Evolutionary conservation across 2,888 invertebrate species (phyloP), one percentile per base, ranked within the genome.

Genomic region (Dryomyza anilis): DNA sequence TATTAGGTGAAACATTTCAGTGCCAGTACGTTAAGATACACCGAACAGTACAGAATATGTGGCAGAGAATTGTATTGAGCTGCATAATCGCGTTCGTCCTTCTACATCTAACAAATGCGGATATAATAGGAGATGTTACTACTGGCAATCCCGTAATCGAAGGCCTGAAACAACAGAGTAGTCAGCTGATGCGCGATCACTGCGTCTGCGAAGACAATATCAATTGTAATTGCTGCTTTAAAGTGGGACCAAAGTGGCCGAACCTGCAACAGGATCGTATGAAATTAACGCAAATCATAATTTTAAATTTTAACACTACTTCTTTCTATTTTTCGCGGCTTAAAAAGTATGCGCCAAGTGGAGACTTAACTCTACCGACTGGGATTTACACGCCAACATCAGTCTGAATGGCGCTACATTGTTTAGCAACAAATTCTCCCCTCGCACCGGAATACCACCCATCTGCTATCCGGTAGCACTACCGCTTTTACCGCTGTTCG

Each of bases 261-360:
- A n/a, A n/a, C n/a, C n/a, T n/a, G n/a, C n/a, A n/a, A n/a, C n/a
- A n/a, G n/a, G n/a, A n/a, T n/a, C n/a, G n/a, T n/a, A n/a, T n/a
- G n/a, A n/a, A n/a, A n/a, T n/a, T n/a, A n/a, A n/a, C n/a, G n/a
- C 21, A 14, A 55, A 55, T 30, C 36, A 36, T 36, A 36, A 55
- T 55, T 14, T 33, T 19, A 33, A 55, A 5, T 55, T n/a, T n/a
- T n/a, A n/a, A n/a, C n/a, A n/a, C n/a, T n/a, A n/a, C n/a, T n/a
- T n/a, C n/a, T n/a, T n/a, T n/a, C n/a, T 23, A 3, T 23, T 14
- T 50, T 14, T 50, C 48, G n/a, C 14, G 7, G 10, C 43, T 16
- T n/a, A n/a, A n/a, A 5, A 27, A 70, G 70, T 70, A 19, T 70
- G 70, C 64, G 64, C 55, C 25, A 68, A 69, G 29, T 67, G 66